These are phyloP conservation scores for Halotydeus destructor DNA, from an alignment of 1,140 invertebrate genomes.

Conservation along the genomic window DNA sequence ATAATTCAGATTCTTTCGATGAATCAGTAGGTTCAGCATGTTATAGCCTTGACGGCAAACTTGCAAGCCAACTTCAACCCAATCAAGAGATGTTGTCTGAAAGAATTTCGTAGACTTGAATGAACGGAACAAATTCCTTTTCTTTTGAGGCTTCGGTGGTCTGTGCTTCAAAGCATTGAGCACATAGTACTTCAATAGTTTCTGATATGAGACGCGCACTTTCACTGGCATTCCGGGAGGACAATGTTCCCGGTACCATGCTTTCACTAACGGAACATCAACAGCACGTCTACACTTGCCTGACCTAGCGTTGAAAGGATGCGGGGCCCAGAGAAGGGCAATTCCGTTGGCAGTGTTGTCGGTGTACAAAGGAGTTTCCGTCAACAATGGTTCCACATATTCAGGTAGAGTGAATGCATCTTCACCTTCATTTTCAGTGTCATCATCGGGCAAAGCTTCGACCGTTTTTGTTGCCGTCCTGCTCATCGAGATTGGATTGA, in stretches of 20 bases:
- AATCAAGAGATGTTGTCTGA: conserved; percentile 95
- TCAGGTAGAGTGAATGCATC: conserved; percentile 84
- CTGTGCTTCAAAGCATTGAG: conserved; percentile 91
- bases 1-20: conserved; percentile 98
- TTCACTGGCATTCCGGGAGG: conserved; percentile 96
- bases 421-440: conserved; percentile 38
- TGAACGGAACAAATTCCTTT: conserved; percentile 88
- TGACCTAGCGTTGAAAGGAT: conserved; percentile 90
- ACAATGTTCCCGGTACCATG: conserved; percentile 83
- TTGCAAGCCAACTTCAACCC: conserved; percentile 90
- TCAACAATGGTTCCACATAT: conserved; percentile 70
- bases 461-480: conserved; percentile 44
- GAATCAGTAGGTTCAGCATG: conserved; percentile 96
- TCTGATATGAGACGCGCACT: conserved; percentile 93
- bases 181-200: conserved; percentile 93
- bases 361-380: conserved; percentile 85
- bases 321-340: conserved; percentile 88
- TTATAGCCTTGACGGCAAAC: conserved; percentile 99
- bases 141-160: conserved; percentile 94
- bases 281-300: conserved; percentile 60
- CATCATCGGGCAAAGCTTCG: conserved; percentile 58
- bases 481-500: conserved; percentile 93
- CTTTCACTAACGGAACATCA: conserved; percentile 90
- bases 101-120: conserved; percentile 99
- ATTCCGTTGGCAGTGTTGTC: conserved; percentile 99